Evolutionary conservation across 2,113 vertebrate genomes (phyloP).

Genomic region (Chlamydotis undulata): DNA sequence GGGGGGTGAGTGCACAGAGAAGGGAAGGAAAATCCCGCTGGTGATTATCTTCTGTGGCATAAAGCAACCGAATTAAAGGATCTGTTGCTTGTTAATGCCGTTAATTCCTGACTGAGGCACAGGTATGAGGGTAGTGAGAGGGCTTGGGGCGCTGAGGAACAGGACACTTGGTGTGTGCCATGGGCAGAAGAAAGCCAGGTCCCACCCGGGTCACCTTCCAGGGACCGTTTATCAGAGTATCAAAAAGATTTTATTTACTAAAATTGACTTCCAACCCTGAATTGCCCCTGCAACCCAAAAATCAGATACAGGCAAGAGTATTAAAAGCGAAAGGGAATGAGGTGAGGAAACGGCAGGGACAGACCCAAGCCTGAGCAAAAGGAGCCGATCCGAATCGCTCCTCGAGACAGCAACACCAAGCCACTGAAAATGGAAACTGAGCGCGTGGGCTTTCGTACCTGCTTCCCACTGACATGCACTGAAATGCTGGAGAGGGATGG

Average conservation of each 20-base stretch:
- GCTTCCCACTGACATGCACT: not conserved
- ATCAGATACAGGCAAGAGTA: not conserved
- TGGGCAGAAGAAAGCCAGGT: not conserved
- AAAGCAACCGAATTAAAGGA: not conserved
- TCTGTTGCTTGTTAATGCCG: not conserved
- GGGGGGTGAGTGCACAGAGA: rapidly evolving
- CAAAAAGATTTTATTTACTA: rapidly evolving
- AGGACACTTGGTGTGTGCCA: not conserved
- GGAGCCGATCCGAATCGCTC: not conserved
- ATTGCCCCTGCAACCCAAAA: not conserved
- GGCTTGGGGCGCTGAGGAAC: not conserved
- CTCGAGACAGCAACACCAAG: too few species aligned
- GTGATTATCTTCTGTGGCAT: not conserved
- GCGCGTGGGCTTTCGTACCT: rapidly evolving
- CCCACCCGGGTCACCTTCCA: not conserved
- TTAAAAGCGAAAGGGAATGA: not conserved
- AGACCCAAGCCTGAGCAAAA: not conserved
- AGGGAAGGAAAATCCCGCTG: not conserved
- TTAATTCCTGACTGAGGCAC: rapidly evolving
- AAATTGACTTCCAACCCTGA: not conserved
- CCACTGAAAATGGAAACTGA: rapidly evolving
- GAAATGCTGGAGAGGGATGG: not conserved
- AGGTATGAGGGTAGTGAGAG: not conserved
- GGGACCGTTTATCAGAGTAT: not conserved
- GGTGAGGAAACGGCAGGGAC: not conserved